Evolutionary conservation across 2,888 invertebrate species (phyloP).

Genomic region (Drosophila phalerata): DNA sequence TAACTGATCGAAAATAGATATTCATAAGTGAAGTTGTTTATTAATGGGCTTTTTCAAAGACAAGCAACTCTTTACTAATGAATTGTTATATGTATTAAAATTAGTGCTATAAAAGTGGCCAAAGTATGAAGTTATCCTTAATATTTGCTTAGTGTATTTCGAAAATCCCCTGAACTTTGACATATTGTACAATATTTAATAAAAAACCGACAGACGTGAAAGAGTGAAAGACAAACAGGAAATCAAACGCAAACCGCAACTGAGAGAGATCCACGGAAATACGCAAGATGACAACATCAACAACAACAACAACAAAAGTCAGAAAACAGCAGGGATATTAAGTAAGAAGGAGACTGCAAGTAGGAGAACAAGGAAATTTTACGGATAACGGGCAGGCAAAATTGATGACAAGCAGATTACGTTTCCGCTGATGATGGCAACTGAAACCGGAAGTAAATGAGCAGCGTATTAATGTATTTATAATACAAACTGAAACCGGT

Average conservation of each 20-base stretch:
- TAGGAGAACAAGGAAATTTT: conserved; percentile 37
- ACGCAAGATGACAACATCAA: conserved; percentile 63
- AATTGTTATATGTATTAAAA: too few relatives aligned
- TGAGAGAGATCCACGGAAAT: conserved; percentile 72
- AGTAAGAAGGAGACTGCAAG: conserved; percentile 22
- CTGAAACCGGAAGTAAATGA: conserved; percentile 64
- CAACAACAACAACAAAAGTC: conserved; percentile 30
- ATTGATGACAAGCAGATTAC: conserved; percentile 81
- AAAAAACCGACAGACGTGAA: conserved; percentile 23
- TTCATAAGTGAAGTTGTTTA: too few relatives aligned
- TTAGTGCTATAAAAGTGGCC: too few relatives aligned
- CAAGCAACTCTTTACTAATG: too few relatives aligned
- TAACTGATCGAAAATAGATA: too few relatives aligned
- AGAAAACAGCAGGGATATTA: conserved; percentile 16
- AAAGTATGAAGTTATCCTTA: too few relatives aligned
- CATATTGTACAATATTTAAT: conserved; percentile 36
- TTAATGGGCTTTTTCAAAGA: too few relatives aligned
- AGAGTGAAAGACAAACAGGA: conserved; percentile 68
- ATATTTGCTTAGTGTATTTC: too few relatives aligned
- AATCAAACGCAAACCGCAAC: conserved; percentile 70
- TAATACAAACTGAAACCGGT: conserved; percentile 42
- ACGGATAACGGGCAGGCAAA: conserved; percentile 39
- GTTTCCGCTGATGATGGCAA: conserved; percentile 77
- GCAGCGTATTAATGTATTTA: conserved; percentile 69
- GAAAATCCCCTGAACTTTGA: conserved; percentile 14